These are phyloP conservation scores for Centruroides sculpturatus DNA, from an alignment of 1,140 invertebrate species.

Conservation along the genomic window DNA sequence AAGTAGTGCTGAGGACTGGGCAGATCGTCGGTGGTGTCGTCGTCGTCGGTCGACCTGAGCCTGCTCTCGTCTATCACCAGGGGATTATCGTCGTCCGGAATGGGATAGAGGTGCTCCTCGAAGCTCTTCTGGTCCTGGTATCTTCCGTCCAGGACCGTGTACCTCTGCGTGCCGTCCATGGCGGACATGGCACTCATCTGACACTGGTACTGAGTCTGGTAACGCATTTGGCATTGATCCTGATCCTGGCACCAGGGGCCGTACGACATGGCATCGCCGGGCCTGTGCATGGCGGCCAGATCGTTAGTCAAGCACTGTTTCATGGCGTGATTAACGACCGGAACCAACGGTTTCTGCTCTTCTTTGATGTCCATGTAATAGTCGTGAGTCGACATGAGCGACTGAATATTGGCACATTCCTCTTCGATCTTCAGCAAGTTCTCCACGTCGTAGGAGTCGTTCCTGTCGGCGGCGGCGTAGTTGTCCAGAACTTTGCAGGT, in stretches of 20 bases:
- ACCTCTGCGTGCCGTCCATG: neutral
- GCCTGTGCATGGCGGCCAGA: neutral
- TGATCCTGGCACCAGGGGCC: too few relatives aligned
- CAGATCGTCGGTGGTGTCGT: neutral
- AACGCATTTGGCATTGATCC: too few relatives aligned
- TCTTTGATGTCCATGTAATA: neutral
- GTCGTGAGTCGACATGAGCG: neutral
- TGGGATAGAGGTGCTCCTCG: neutral
- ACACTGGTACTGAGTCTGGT: too few relatives aligned
- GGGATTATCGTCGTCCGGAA: slow-evolving; percentile 17
- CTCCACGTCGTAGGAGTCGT: slow-evolving; percentile 32
- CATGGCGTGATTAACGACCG: neutral
- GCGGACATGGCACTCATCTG: neutral
- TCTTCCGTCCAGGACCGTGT: slow-evolving; percentile 5
- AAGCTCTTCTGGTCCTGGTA: neutral
- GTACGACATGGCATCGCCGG: neutral
- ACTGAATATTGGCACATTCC: slow-evolving; percentile 19
- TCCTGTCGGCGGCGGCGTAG: too few relatives aligned
- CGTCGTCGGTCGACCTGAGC: neutral
- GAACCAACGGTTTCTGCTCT: neutral
- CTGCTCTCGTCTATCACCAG: slow-evolving; percentile 15
- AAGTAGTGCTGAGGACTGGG: too few relatives aligned
- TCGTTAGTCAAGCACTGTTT: neutral
- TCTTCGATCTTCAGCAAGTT: slow-evolving; percentile 38
- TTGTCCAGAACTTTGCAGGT: too few relatives aligned